phyloP scores from a whole-genome alignment of 2,797 vertebrate species.

The Jordanella pulchra region DNA sequence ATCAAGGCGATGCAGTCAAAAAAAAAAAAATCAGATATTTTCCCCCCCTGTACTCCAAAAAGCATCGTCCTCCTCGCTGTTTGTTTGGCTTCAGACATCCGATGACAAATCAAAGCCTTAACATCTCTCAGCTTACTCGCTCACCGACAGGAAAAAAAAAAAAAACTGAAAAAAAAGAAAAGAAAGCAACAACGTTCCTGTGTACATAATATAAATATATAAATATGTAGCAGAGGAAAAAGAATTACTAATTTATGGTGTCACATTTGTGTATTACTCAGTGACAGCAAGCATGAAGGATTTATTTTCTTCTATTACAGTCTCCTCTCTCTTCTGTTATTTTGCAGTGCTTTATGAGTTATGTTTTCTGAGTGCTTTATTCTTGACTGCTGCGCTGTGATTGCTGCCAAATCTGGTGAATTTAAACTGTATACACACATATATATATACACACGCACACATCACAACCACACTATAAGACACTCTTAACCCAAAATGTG shows the following conservation, averaged over 20 bases:
- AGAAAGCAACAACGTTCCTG: constrained; percentile 25
- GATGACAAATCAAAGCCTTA: constrained; percentile 76
- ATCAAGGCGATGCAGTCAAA: constrained; percentile 52
- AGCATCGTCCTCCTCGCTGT: constrained; percentile 28
- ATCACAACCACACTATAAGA: constrained; percentile 39
- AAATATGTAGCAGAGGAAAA: constrained; percentile 78
- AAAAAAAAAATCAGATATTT: constrained; percentile 35
- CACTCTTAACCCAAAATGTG: constrained; percentile 70
- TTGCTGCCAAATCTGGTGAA: constrained; percentile 72
- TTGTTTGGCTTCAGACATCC: constrained; percentile 54
- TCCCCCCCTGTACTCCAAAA: constrained; percentile 15
- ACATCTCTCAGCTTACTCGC: constrained; percentile 60
- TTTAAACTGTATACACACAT: constrained; percentile 66
- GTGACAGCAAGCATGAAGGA: constrained; percentile 80
- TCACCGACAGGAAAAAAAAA: constrained; percentile 15
- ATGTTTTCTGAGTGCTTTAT: constrained; percentile 77
- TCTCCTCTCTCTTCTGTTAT: constrained; percentile 63
- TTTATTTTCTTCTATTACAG: constrained; percentile 71
- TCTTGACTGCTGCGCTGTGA: constrained; percentile 75
- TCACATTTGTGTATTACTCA: constrained; percentile 79
- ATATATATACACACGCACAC: constrained; percentile 48
- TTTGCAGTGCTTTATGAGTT: constrained; percentile 82
- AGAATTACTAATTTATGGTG: constrained; percentile 81
- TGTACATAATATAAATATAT: constrained; percentile 84
- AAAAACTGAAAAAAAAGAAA: constrained; percentile 30